Conservation (phyloP, 2,888 invertebrate genomes). For the Acheta domesticus region DNA sequence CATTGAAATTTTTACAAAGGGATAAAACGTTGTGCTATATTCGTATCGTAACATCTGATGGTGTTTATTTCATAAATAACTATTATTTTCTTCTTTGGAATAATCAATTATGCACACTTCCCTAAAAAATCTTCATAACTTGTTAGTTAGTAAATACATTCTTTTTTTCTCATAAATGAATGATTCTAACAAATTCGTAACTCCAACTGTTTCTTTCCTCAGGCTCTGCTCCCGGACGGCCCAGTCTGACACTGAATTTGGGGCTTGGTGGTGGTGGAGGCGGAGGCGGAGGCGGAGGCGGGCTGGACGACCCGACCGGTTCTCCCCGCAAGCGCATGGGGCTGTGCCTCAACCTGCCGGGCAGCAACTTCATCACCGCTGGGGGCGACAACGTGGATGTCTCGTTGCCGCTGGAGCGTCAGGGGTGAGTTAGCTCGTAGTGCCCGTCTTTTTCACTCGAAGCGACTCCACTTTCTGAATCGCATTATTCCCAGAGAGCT, state of each 20-base stretch:
- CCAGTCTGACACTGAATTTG: constrained; percentile 29
- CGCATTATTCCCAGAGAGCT: too few relatives aligned
- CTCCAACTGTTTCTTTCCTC: neutral
- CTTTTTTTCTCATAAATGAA: too few relatives aligned
- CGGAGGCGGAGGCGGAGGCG: neutral
- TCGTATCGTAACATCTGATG: too few relatives aligned
- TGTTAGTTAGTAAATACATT: too few relatives aligned
- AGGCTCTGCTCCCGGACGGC: constrained; percentile 5
- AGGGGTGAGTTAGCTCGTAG: constrained; percentile 62
- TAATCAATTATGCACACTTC: too few relatives aligned
- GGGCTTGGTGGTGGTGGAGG: neutral
- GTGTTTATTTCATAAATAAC: too few relatives aligned
- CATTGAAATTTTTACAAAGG: too few relatives aligned
- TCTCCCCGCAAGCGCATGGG: constrained; percentile 44
- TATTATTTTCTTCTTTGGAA: too few relatives aligned
- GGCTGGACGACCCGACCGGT: constrained; percentile 40
- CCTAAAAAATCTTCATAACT: too few relatives aligned
- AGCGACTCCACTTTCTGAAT: too few relatives aligned
- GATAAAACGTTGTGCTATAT: too few relatives aligned
- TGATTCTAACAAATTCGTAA: too few relatives aligned
- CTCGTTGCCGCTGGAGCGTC: constrained; percentile 77
- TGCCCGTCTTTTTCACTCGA: neutral
- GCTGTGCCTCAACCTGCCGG: neutral
- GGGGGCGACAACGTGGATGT: constrained; percentile 72
- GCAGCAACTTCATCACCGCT: constrained; percentile 50